Base-by-base conservation (phyloP, 2,888 invertebrate species). In the Digitonthophagus gazella region DNA sequence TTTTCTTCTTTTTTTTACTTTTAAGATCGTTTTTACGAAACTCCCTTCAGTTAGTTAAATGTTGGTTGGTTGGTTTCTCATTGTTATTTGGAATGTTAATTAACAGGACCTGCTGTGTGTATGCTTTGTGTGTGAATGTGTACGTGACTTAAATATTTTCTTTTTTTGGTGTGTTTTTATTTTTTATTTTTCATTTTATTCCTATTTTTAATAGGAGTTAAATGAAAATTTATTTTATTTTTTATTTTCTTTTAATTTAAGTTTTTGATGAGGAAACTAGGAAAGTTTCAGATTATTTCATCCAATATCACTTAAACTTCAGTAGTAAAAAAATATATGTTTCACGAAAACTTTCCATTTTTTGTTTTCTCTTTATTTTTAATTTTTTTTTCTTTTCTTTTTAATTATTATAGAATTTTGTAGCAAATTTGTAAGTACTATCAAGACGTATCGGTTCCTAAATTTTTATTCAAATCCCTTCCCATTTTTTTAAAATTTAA, bases 51-150 rank as follows among this genome's bases (percentile, higher is more conserved):
- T 44, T 58, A 56, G 14, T 28, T 15, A 15, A 15, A n/a, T n/a
- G n/a, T 63, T 15, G 11, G 8, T 61, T 18, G 20, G 14, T 11
- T 11, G 61, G 15, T 61, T 28, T 44, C 8, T 16, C 16, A 18
- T 67, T 22, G 8, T 67, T 67, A 65, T 69, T 71, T 65, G 71
- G 16, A 71, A 66, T 69, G 69, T 71, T 68, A 68, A 69, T 67
- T 66, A 66, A 64, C 72, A 72, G 72, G 71, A 73, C 72, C 73
- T 73, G 73, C 72, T 73, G 73, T 73, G 71, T 72, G 64, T 66
- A 63, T 70, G 64, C 57, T 16, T 61, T 57, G 11, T 44, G 28
- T 44, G 28, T 44, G 28, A 8, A 44, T 44, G 28, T 44, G 28
- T 44, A 44, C 11, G 28, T 44, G 28, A 44, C 8, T 6, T 44